These are phyloP conservation scores for Nycticorax nycticorax DNA, from an alignment of 2,113 vertebrate species.

Conservation along the genomic window DNA sequence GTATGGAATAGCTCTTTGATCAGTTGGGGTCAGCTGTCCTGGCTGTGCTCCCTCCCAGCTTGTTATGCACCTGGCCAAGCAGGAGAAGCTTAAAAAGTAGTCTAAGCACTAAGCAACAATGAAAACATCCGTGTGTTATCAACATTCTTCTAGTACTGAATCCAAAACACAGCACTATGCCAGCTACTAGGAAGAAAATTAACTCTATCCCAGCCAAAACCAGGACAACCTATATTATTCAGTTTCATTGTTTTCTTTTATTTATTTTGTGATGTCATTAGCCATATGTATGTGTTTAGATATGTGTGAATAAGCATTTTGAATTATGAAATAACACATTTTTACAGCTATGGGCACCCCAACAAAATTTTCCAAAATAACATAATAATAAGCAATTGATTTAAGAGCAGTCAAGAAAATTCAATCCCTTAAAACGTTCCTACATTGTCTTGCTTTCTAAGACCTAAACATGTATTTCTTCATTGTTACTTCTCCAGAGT, in stretches of 20 bases:
- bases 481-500: not conserved
- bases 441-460: not conserved
- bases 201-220: no score
- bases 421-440: not conserved
- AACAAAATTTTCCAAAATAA: not conserved
- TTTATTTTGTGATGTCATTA: not conserved
- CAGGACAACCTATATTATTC: not conserved
- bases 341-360: not conserved
- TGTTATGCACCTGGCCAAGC: no score
- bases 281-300: not conserved
- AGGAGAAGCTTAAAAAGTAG: no score
- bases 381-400: not conserved
- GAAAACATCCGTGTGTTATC: no score
- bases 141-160: no score
- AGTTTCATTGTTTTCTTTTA: not conserved
- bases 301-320: not conserved
- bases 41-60: no score
- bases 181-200: no score
- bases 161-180: no score
- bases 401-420: not conserved
- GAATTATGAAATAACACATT: not conserved
- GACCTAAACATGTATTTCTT: not conserved
- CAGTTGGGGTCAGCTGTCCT: no score
- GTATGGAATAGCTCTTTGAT: no score
- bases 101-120: no score